Base-by-base conservation (phyloP, 2,113 vertebrate genomes). In the Salvelinus namaycush region DNA sequence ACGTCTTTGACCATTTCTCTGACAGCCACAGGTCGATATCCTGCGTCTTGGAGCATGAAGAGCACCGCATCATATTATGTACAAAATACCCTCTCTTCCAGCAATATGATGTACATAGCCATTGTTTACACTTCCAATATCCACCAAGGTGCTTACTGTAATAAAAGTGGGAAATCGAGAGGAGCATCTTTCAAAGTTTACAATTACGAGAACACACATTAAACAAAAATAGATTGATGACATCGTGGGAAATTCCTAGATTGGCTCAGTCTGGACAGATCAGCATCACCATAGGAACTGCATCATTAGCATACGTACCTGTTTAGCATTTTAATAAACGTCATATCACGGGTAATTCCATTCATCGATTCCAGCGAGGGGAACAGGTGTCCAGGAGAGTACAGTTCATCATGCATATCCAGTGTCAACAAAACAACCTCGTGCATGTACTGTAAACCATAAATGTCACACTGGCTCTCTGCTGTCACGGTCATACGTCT, bases 381-480 rank as follows among this genome's bases (percentile, higher is more conserved):
- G 73, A 79, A 73, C 49, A 69, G 78, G 57, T 51, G 22, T 65
- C 24, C 39, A 44, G 39, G 39, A 44, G 11, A 44, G 9, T 44
- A 11, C 39, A 44, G 39, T 44, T 44, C 8, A 44, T 44, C 39
- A 44, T 44, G 9, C 9, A 44, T 44, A 44, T 44, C 39, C 39
- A 44, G 39, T 44, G 39, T 65, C 62, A 26, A 26, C 26, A 65
- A 9, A 65, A 9, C 62, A 65, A 27, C 22, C 22, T 22, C 1
- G 59, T 62, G 62, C 24, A 18, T 26, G 29, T 67, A 22, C 80
- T 77, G 64, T 49, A 27, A 72, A 75, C 54, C 13, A 34, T 31
- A 22, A 31, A 70, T 76, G 72, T 69, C 24, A 70, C 44, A 51
- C 64, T 48, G 31, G 26, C 49, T 29, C 39, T 39, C 44, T 54